Conservation (phyloP, 2,888 invertebrate species). For the Lasioglossum lativentre region DNA sequence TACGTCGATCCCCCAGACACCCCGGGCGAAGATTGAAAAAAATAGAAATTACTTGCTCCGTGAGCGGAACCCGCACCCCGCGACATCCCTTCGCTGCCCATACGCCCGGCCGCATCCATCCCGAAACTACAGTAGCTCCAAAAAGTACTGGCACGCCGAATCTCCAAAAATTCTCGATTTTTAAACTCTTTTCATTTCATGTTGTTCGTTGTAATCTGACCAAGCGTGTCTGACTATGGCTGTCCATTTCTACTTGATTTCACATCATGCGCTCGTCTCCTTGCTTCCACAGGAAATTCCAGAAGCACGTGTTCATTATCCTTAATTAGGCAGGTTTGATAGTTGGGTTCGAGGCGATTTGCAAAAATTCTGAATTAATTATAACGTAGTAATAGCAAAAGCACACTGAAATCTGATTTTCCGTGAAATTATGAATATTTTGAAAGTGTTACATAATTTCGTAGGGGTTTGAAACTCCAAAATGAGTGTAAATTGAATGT, state of each 20-base stretch:
- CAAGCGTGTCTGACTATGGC: not conserved
- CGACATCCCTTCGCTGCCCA: not conserved
- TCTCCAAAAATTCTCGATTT: not conserved
- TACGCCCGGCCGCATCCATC: not conserved
- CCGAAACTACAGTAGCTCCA: not conserved
- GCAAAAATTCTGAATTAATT: too few relatives aligned
- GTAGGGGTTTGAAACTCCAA: not conserved
- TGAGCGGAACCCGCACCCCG: conserved; percentile 20
- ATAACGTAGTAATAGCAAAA: too few relatives aligned
- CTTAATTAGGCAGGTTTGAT: too few relatives aligned
- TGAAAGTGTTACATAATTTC: too few relatives aligned
- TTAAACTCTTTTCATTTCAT: not conserved
- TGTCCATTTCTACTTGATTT: not conserved
- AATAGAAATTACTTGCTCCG: conserved; percentile 74
- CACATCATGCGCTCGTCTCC: not conserved
- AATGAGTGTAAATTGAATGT: not conserved
- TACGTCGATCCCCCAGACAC: conserved; percentile 70
- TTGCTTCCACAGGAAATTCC: too few relatives aligned
- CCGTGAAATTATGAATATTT: too few relatives aligned
- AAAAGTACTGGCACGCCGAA: not conserved
- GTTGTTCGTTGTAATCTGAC: not conserved
- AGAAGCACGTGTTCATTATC: too few relatives aligned
- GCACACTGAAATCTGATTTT: too few relatives aligned
- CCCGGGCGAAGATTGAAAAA: conserved; percentile 78
- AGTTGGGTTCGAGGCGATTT: too few relatives aligned